phyloP scores from a whole-genome alignment of 2,888 invertebrate species.

The Ceraclea dissimilis region DNA sequence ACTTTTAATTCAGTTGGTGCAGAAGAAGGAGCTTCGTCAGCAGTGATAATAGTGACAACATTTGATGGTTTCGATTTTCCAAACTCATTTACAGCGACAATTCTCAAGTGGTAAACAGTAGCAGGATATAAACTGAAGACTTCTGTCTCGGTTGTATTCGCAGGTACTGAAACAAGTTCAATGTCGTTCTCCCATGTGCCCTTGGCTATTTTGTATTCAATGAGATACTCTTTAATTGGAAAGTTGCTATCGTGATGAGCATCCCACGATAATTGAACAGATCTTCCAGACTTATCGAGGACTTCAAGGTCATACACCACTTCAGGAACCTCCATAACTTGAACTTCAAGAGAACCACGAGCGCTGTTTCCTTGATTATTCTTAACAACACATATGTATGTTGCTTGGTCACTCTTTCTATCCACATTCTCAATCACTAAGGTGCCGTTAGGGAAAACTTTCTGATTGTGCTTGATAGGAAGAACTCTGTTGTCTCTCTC shows the following conservation, averaged over 20 bases:
- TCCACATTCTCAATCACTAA: conserved; percentile 92
- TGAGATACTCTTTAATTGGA: conserved; percentile 79
- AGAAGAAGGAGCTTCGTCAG: conserved; percentile 84
- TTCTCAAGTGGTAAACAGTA: conserved; percentile 86
- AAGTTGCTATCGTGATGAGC: conserved; percentile 90
- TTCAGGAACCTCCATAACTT: conserved; percentile 71
- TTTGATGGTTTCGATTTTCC: conserved; percentile 91
- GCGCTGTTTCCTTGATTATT: conserved; percentile 88
- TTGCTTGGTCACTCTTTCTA: conserved; percentile 84
- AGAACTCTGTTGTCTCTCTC: conserved; percentile 82
- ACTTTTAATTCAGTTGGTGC: conserved; percentile 79
- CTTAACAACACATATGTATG: conserved; percentile 89
- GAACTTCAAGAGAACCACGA: conserved; percentile 51
- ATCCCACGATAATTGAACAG: conserved; percentile 87
- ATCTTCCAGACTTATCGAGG: conserved; percentile 82
- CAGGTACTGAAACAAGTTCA: conserved; percentile 83
- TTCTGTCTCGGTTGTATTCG: conserved; percentile 80
- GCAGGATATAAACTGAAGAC: conserved; percentile 84
- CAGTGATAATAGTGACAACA: conserved; percentile 89
- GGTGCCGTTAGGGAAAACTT: conserved; percentile 88
- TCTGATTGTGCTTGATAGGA: conserved; percentile 91
- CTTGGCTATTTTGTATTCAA: conserved; percentile 84
- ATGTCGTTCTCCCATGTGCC: conserved; percentile 77
- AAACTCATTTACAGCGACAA: conserved; percentile 89
- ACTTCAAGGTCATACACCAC: conserved; percentile 85